Conservation (phyloP, 2,113 vertebrate genomes). For the Callithrix jacchus region DNA sequence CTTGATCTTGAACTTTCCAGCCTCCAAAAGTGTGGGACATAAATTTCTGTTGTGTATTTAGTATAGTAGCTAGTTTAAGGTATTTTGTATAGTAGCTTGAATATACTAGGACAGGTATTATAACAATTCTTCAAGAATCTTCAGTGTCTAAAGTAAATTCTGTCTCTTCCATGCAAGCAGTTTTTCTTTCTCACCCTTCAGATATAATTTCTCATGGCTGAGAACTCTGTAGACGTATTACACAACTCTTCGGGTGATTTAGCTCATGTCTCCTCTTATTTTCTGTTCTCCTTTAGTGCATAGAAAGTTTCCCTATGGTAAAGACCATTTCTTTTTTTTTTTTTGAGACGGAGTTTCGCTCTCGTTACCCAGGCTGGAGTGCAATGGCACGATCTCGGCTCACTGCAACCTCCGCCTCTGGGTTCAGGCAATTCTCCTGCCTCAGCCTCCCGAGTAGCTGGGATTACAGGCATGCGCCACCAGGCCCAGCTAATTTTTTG, state of each 20-base stretch:
- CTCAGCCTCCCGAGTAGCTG: no score
- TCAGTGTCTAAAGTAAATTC: conserved; percentile 28
- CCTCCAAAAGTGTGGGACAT: not conserved
- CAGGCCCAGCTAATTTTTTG: no score
- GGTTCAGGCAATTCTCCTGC: no score
- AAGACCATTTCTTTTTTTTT: not conserved
- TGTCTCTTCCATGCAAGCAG: conserved; percentile 12
- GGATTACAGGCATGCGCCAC: no score
- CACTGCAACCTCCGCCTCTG: no score
- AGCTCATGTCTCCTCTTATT: not conserved
- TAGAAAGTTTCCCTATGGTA: not conserved
- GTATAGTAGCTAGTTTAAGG: not conserved
- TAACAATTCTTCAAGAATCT: conserved; percentile 1
- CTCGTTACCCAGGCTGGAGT: no score
- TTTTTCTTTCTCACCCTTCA: conserved; percentile 3
- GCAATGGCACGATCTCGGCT: no score
- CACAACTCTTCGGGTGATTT: not conserved
- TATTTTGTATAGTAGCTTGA: not conserved
- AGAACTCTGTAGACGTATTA: not conserved
- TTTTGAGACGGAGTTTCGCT: no score
- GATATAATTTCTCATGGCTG: not conserved
- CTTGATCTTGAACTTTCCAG: not conserved
- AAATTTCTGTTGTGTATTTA: not conserved
- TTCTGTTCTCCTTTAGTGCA: not conserved
- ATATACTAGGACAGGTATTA: not conserved